Conservation (phyloP, 2,888 invertebrate species). For the Chymomyza fuscimana region DNA sequence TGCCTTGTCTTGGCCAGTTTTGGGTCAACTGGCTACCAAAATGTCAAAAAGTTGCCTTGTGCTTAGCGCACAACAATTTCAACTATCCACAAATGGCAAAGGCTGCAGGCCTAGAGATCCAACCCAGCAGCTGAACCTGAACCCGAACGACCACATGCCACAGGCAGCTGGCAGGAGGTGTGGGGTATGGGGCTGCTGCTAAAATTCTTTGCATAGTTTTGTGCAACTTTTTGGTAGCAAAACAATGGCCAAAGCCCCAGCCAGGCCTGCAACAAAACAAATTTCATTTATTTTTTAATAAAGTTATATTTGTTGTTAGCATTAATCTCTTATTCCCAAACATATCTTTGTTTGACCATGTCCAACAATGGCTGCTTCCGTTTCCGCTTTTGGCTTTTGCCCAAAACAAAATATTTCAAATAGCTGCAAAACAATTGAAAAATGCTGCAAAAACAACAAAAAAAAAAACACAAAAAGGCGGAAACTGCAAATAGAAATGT, state of each 20-base stretch:
- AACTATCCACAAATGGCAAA: slow-evolving; percentile 47
- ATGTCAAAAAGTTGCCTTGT: slow-evolving; percentile 49
- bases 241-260: slow-evolving; percentile 33
- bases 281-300: slow-evolving; percentile 73
- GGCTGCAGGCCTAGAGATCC: slow-evolving; percentile 17
- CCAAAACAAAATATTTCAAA: slow-evolving; percentile 19
- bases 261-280: slow-evolving; percentile 45
- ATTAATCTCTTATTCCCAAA: slow-evolving; percentile 50
- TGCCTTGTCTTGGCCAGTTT: slow-evolving; percentile 41
- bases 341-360: slow-evolving; percentile 46
- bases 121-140: background rate
- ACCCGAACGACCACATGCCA: background rate
- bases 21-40: slow-evolving; percentile 49
- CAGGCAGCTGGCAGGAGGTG: slow-evolving; percentile 41
- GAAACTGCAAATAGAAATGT: slow-evolving; percentile 67
- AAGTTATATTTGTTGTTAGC: slow-evolving; percentile 70
- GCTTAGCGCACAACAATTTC: slow-evolving; percentile 52
- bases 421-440: slow-evolving; percentile 54
- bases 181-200: too few relatives aligned
- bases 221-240: slow-evolving; percentile 45
- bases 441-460: slow-evolving; percentile 54
- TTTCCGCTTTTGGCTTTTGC: slow-evolving; percentile 54
- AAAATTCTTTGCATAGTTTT: slow-evolving; percentile 65
- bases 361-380: slow-evolving; percentile 73
- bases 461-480: slow-evolving; percentile 41